Percentiles rank a stretch among this genome's conserved stretches.
phyloP scores from a whole-genome alignment of 64 coral and sea anemone species.

The Pocillopora damicornis region DNA sequence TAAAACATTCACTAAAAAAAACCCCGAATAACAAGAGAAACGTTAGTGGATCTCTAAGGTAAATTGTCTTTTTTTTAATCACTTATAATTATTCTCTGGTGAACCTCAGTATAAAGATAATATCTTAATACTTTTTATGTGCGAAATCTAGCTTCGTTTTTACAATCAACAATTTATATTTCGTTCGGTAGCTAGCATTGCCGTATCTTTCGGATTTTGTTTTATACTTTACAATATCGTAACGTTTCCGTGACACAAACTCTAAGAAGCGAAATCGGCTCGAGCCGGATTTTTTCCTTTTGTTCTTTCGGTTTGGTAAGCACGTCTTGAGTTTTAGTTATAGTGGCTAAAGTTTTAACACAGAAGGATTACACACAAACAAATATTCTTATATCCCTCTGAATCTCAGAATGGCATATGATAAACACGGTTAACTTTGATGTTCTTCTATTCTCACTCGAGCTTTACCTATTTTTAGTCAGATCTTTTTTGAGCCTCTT shows the following conservation, averaged over 20 bases:
- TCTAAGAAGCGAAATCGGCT: background rate
- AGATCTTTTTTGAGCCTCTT: conserved; percentile 6
- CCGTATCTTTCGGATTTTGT: background rate
- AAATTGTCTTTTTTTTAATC: too few relatives aligned
- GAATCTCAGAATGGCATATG: background rate
- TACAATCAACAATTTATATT: background rate
- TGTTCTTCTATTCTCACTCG: background rate
- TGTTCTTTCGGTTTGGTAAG: background rate
- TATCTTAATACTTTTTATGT: too few relatives aligned
- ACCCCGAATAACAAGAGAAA: too few relatives aligned
- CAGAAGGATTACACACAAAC: background rate
- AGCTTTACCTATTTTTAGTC: conserved; percentile 6
- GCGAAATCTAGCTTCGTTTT: background rate
- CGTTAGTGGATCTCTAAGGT: too few relatives aligned
- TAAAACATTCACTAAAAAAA: too few relatives aligned
- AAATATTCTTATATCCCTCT: background rate
- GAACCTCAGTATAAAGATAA: too few relatives aligned
- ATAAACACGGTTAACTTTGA: background rate
- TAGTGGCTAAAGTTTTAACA: background rate
- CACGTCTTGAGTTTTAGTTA: background rate
- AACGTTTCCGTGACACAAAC: background rate
- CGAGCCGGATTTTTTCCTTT: background rate
- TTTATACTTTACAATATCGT: background rate
- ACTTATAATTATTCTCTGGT: too few relatives aligned
- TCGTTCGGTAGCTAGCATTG: background rate